These are phyloP conservation scores for Pterocles orientalis DNA, from an alignment of 2,113 vertebrate genomes.

Conservation along the genomic window DNA sequence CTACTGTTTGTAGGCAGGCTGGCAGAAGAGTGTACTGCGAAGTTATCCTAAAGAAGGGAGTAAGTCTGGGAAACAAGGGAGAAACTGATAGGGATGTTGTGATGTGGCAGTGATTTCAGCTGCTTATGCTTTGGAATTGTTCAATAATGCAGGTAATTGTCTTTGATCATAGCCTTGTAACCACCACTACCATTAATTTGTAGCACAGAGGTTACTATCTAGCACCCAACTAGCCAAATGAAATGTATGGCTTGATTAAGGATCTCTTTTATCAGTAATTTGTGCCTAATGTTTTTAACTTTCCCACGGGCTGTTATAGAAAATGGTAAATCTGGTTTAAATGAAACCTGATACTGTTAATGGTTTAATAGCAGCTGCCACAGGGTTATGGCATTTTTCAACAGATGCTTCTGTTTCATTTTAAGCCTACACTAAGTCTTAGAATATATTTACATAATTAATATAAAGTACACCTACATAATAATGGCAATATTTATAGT, in stretches of 20 bases:
- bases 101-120: neutral
- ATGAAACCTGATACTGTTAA: slow-evolving; percentile 84
- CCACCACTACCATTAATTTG: slow-evolving; percentile 41
- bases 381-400: slow-evolving; percentile 78
- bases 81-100: neutral
- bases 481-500: slow-evolving; percentile 54
- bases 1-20: neutral
- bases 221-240: slow-evolving; percentile 74
- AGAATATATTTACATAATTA: slow-evolving; percentile 73
- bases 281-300: slow-evolving; percentile 82
- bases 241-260: slow-evolving; percentile 81
- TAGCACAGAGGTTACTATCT: slow-evolving; percentile 57
- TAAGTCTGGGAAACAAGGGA: neutral
- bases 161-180: slow-evolving; percentile 35
- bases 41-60: neutral
- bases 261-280: slow-evolving; percentile 82
- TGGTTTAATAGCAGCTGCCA: slow-evolving; percentile 81
- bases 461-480: slow-evolving; percentile 53
- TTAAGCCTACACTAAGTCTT: slow-evolving; percentile 69
- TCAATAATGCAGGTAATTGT: neutral
- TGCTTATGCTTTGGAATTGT: slow-evolving; percentile 7
- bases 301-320: slow-evolving; percentile 80
- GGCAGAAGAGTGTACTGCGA: neutral
- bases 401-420: slow-evolving; percentile 80
- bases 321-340: slow-evolving; percentile 85